phyloP scores from a whole-genome alignment of 2,113 vertebrate species.

The Amia ocellicauda region DNA sequence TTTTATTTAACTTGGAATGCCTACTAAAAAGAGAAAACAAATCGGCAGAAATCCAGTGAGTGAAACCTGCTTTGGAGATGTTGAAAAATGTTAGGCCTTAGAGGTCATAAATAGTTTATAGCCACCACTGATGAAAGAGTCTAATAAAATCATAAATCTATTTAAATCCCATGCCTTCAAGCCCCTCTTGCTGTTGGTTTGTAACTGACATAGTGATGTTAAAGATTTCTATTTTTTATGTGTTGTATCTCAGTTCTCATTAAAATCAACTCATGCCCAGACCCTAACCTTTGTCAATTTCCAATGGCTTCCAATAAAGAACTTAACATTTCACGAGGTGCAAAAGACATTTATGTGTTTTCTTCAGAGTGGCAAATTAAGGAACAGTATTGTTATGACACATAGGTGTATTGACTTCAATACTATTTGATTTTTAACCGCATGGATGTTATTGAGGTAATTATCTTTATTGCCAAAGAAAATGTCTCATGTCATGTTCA shows the following conservation, averaged over 20 bases:
- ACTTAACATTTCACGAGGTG: not conserved
- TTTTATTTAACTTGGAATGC: too few species aligned
- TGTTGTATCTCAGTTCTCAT: not conserved
- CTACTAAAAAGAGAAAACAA: too few species aligned
- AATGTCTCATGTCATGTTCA: constrained; percentile 27
- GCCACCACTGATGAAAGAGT: constrained; percentile 55
- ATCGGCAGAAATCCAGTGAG: too few species aligned
- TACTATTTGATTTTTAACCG: not conserved
- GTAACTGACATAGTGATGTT: not conserved
- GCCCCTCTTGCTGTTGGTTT: constrained; percentile 38
- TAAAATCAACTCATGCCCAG: not conserved
- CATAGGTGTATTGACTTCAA: not conserved
- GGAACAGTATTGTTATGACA: not conserved
- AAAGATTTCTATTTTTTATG: not conserved
- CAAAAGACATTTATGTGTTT: not conserved
- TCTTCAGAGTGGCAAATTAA: not conserved
- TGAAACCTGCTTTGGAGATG: not conserved
- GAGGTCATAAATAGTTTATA: constrained; percentile 60
- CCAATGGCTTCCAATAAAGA: not conserved
- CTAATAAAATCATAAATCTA: constrained; percentile 19
- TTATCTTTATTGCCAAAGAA: constrained; percentile 50
- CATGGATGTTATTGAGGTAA: not conserved
- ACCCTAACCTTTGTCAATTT: not conserved
- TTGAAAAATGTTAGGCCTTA: constrained; percentile 36
- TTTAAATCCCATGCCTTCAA: constrained; percentile 50